Conservation (phyloP, 2,797 vertebrate species). For the Sebastes iracundus region DNA sequence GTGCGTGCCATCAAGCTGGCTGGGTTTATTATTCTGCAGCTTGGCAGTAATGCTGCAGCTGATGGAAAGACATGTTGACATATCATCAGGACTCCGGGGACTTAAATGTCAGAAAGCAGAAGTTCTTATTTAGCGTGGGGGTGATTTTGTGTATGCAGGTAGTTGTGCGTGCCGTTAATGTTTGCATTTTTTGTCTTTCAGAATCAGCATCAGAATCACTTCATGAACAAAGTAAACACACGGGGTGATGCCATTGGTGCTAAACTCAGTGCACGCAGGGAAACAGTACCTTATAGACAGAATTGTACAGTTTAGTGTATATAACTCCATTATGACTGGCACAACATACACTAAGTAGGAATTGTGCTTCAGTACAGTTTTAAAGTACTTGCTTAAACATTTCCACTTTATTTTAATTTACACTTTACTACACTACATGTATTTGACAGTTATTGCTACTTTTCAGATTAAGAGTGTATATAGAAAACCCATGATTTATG, state of each 20-base stretch:
- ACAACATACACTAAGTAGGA: not conserved
- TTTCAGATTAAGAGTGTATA: not conserved
- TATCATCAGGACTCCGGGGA: constrained; percentile 34
- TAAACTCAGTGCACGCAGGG: not conserved
- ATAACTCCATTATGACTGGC: not conserved
- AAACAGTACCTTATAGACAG: not conserved
- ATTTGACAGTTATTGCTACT: not conserved
- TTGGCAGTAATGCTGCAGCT: constrained; percentile 33
- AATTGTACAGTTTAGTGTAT: not conserved
- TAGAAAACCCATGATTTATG: not conserved
- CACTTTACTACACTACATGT: not conserved
- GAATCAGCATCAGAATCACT: constrained; percentile 3
- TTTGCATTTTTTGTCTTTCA: constrained; percentile 12
- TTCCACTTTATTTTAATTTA: not conserved
- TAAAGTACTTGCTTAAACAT: not conserved
- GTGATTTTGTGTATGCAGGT: constrained; percentile 24
- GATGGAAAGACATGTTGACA: constrained; percentile 55
- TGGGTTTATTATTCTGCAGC: constrained; percentile 47
- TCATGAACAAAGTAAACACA: not conserved
- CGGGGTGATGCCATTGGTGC: not conserved
- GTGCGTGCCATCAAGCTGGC: constrained; percentile 44
- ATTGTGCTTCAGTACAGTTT: not conserved
- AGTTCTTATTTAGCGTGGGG: constrained; percentile 25
- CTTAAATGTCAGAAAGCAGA: constrained; percentile 51
- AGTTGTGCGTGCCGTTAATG: not conserved